Percentiles rank a stretch among this genome's conserved stretches.
Evolutionary conservation across 2,888 invertebrate species (phyloP).

Genomic region (Dryadula phaetusa): DNA sequence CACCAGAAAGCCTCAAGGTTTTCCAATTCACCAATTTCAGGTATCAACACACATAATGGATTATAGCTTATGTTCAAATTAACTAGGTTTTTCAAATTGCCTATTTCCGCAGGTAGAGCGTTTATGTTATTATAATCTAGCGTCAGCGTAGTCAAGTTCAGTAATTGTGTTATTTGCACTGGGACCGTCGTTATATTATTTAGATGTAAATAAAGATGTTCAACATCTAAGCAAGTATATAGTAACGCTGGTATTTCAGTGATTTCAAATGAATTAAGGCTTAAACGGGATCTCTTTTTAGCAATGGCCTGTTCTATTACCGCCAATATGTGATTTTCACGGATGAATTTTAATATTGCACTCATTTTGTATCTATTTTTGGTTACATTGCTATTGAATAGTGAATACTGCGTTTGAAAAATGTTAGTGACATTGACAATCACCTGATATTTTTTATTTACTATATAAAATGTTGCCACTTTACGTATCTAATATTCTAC

Average conservation of each 20-base stretch:
- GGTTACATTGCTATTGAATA: conserved; percentile 62
- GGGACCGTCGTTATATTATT: conserved; percentile 84
- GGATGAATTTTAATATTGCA: conserved; percentile 87
- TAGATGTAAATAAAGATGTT: conserved; percentile 86
- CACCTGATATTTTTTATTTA: conserved; percentile 49
- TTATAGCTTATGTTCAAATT: conserved; percentile 88
- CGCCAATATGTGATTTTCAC: conserved; percentile 87
- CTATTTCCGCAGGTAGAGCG: conserved; percentile 85
- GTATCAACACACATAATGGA: conserved; percentile 82
- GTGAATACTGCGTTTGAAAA: conserved; percentile 69
- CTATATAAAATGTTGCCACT: conserved; percentile 22
- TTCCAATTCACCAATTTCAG: conserved; percentile 84
- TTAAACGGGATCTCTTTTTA: conserved; percentile 84
- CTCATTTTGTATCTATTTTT: conserved; percentile 82
- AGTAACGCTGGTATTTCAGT: conserved; percentile 84
- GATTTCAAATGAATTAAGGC: conserved; percentile 87
- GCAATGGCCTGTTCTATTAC: conserved; percentile 86
- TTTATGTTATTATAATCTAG: conserved; percentile 87
- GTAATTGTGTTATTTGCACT: conserved; percentile 77
- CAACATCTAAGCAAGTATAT: conserved; percentile 82
- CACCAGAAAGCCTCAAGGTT: conserved; percentile 88
- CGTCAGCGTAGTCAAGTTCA: conserved; percentile 85
- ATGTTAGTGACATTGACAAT: conserved; percentile 52
- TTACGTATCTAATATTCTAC: conserved; percentile 35
- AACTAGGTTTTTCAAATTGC: conserved; percentile 83